A percentile compares a stretch with the other conserved stretches of the same genome.
Conservation (phyloP, 2,113 vertebrate genomes). For the Arvicanthis niloticus region DNA sequence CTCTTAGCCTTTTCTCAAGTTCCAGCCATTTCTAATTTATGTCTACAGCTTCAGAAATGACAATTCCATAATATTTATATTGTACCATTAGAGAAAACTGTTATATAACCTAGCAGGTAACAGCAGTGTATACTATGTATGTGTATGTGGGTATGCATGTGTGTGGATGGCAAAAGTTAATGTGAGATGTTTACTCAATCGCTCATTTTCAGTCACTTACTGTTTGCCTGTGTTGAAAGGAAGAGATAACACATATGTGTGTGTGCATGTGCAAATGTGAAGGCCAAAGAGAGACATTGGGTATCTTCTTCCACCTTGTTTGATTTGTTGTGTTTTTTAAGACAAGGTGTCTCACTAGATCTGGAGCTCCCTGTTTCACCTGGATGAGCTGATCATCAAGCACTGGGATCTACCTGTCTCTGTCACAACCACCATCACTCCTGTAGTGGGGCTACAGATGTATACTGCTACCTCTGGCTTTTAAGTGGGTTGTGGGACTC, state of each 20-base stretch:
- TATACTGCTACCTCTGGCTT: background rate
- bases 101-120: conserved; percentile 15
- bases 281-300: too few species aligned
- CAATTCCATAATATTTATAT: conserved; percentile 24
- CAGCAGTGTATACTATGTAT: background rate
- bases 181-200: background rate
- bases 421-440: background rate
- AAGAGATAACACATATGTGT: too few species aligned
- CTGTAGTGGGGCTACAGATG: background rate
- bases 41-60: conserved; percentile 49
- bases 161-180: background rate
- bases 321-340: background rate
- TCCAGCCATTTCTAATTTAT: background rate
- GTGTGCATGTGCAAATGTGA: background rate
- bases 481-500: background rate
- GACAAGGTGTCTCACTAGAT: background rate
- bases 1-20: background rate
- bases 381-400: background rate
- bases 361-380: background rate
- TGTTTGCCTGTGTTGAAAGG: background rate
- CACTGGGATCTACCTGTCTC: background rate
- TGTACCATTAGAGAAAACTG: conserved; percentile 3
- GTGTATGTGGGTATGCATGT: background rate
- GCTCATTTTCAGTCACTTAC: background rate
- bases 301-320: background rate